Evolutionary conservation across 2,797 vertebrate genomes (phyloP), one percentile per base, ranked within the genome.

Genomic region (Galagoides demidoff): DNA sequence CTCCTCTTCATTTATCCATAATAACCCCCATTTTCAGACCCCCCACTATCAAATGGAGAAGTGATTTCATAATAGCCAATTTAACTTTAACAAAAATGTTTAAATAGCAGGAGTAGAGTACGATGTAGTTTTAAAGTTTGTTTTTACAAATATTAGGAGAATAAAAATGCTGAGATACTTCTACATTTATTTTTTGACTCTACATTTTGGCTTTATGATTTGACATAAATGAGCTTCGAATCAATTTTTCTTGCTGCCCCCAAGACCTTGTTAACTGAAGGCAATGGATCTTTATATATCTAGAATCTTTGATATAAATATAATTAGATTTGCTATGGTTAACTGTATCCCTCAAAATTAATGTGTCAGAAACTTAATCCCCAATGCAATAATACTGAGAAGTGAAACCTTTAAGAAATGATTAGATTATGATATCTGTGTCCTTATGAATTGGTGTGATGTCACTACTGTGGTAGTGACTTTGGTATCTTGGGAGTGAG

Each of bases 161-260:
- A 76, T 29, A 68, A 74, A 85, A 61, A 66, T 84, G 3, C 39
- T 66, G 27, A 22, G 3, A 57, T 86, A 61, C 20, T 68, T 68
- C 5, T 61, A 66, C 5, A 52, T 82, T 81, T 73, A 77, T n/a
- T 64, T 64, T 77, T 81, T 12, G 76, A 55, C 13, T 77, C 5
- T n/a, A 73, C 52, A 0, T 37, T 93, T 73, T 31, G 4, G 0
- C 16, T 89, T 92, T 11, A 59, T 45, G 25, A 17, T 83, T 90
- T 73, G 23, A 82, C 83, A 88, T 70, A 85, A 57, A 39, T 91
- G 37, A 59, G 10, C 77, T 89, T 92, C 91, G 52, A 29, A 61
- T 57, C 14, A 85, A 23, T 37, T 71, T 79, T 86, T 86, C 57
- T 90, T 52, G 71, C 59, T 92, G 31, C 1, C 20, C 88, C 29